Evolutionary conservation across 2,888 invertebrate species (phyloP).

Genomic region (Daptonema setosum): DNA sequence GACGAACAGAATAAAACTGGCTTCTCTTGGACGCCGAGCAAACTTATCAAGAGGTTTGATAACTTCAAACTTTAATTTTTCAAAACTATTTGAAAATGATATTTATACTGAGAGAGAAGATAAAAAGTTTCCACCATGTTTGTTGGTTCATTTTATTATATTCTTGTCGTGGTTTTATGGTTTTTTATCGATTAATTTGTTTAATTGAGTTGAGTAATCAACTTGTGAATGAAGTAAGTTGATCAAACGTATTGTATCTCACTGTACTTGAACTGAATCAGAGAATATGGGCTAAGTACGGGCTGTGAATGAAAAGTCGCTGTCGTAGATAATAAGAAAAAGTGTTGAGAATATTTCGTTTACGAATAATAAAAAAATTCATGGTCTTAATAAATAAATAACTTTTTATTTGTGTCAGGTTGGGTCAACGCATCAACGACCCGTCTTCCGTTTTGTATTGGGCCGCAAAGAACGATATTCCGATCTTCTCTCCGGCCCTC

Average conservation of each 20-base stretch:
- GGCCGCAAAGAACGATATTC: slow-evolving; percentile 55
- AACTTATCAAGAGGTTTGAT: slow-evolving; percentile 40
- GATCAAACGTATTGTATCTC: no score
- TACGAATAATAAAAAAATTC: background rate
- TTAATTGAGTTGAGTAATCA: no score
- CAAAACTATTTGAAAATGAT: no score
- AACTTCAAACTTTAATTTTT: no score
- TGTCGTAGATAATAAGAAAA: background rate
- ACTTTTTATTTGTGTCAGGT: slow-evolving; percentile 30
- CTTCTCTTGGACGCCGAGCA: slow-evolving; percentile 64
- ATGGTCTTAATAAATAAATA: background rate
- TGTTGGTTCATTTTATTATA: no score
- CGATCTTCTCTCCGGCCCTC: slow-evolving; percentile 84
- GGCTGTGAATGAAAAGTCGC: background rate
- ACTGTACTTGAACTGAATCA: no score
- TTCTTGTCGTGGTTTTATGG: no score
- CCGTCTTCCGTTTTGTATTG: slow-evolving; percentile 49
- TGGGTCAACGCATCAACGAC: slow-evolving; percentile 75
- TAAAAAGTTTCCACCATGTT: no score
- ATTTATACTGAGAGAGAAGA: no score
- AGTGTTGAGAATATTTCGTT: background rate
- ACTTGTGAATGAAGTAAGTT: no score
- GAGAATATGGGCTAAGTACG: no score
- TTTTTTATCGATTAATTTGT: no score
- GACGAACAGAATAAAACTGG: slow-evolving; percentile 47